A percentile compares a stretch with the other conserved stretches of the same genome.
These are phyloP conservation scores for Quadriops clusia DNA, from an alignment of 2,888 invertebrate species.

Conservation along the genomic window DNA sequence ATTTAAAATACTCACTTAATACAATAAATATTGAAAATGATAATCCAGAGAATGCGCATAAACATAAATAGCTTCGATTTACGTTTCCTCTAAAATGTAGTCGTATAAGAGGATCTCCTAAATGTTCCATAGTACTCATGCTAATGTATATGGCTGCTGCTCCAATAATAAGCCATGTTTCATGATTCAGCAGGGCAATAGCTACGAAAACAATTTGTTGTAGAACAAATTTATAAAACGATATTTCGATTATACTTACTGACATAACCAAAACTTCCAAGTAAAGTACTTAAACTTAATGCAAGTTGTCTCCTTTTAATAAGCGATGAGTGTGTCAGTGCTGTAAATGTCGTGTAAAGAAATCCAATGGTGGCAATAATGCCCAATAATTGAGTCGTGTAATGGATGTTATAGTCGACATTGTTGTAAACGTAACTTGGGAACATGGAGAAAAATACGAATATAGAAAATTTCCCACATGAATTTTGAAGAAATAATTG, in stretches of 20 bases:
- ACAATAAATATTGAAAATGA: constrained; percentile 26
- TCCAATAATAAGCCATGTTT: constrained; percentile 27
- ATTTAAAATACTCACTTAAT: constrained; percentile 23
- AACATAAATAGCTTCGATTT: constrained; percentile 24
- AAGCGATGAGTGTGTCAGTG: too few species aligned
- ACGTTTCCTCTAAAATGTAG: constrained; percentile 27
- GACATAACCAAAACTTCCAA: constrained; percentile 45
- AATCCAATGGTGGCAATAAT: too few species aligned
- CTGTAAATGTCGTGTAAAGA: too few species aligned
- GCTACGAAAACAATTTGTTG: too few species aligned
- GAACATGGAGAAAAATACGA: constrained; percentile 42
- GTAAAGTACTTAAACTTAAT: too few species aligned
- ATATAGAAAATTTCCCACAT: constrained; percentile 42
- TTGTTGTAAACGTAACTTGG: constrained; percentile 39
- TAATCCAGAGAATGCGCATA: constrained; percentile 26
- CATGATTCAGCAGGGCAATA: too few species aligned
- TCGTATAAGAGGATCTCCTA: constrained; percentile 27
- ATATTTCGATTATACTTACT: constrained; percentile 35
- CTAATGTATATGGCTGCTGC: constrained; percentile 28
- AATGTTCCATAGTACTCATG: constrained; percentile 27
- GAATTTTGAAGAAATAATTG: constrained; percentile 43
- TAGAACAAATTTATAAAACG: constrained; percentile 24
- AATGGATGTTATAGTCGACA: too few species aligned
- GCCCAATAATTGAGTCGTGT: too few species aligned
- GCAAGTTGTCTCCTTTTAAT: too few species aligned